Evolutionary conservation across 2,113 vertebrate genomes (phyloP), one percentile per base, ranked within the genome.

Genomic region (Aptenodytes forsteri): DNA sequence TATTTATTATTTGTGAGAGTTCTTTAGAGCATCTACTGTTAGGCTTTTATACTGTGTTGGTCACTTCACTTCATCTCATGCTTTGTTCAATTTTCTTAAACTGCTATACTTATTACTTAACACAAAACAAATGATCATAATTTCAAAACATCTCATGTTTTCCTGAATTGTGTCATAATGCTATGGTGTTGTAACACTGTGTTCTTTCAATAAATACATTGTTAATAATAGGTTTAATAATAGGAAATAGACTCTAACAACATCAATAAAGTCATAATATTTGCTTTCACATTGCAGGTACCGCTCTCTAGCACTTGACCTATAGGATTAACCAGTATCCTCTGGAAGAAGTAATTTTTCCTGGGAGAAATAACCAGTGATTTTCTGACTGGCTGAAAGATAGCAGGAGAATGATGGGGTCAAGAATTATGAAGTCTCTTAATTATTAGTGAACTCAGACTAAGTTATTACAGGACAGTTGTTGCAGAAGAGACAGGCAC

Each of bases 301-400:
- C 13, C 2, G 2, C 0, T 1, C 7, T 58, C 30, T 32, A 30
- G 13, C 22, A 36, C 21, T 78, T 66, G 27, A 42, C 6, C 23
- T 83, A 25, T 4, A 46, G 26, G 8, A 66, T 61, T 85, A 70
- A 32, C 6, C 13, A 62, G 10, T 38, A 79, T 47, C 4, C 5
- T 71, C 34, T 80, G 55, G 58, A 89, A 75, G 17, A 85, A 52
- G 4, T 15, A 67, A 11, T n/a, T 49, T 61, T 67, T 73, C 40
- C 40, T 38, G 8, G 7, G 22, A 83, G 26, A 83, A 82, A 69
- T 17, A 59, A 59, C 13, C 10, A 52, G 11, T 46, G 16, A 2
- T 7, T 67, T 80, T 42, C 42, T 52, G n/a, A 64, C 12, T 58
- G 30, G 4, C 17, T 58, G 34, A 69, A 75, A 75, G 4, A 38